phyloP scores from a whole-genome alignment of 2,888 invertebrate genomes.

The Neoscelio sp. region DNA sequence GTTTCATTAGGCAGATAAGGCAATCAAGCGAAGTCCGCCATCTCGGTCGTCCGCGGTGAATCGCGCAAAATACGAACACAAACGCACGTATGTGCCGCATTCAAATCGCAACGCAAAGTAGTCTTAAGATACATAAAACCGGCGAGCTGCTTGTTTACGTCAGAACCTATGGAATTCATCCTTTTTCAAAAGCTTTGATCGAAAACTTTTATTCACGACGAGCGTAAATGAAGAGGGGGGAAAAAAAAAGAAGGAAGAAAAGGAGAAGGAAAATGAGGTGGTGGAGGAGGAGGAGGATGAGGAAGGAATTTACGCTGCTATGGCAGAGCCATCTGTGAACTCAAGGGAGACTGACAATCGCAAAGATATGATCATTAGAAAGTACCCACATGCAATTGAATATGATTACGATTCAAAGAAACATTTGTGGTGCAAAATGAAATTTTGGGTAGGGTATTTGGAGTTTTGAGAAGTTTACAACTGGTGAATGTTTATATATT shows the following conservation, averaged over 20 bases:
- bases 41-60: too few relatives aligned
- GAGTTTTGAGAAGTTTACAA: too few relatives aligned
- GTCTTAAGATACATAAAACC: conserved; percentile 52
- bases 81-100: conserved; percentile 35
- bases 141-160: conserved; percentile 53
- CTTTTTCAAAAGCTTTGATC: conserved; percentile 39
- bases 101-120: conserved; percentile 43
- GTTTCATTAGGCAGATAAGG: conserved; percentile 82
- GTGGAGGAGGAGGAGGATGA: conserved; percentile 82
- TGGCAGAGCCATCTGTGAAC: conserved; percentile 67
- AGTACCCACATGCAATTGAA: conserved; percentile 84
- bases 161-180: conserved; percentile 31
- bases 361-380: conserved; percentile 81
- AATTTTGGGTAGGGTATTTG: conserved; percentile 86
- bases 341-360: conserved; percentile 69
- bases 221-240: conserved; percentile 17
- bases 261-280: conserved; percentile 27
- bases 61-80: conserved; percentile 62
- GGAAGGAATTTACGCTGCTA: conserved; percentile 70
- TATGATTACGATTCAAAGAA: conserved; percentile 91
- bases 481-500: too few relatives aligned
- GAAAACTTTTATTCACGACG: conserved; percentile 46
- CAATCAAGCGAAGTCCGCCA: conserved; percentile 76
- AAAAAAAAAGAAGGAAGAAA: neutral
- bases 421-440: conserved; percentile 94